phyloP scores from a whole-genome alignment of 2,113 vertebrate species.

The Dasyprocta punctata region DNA sequence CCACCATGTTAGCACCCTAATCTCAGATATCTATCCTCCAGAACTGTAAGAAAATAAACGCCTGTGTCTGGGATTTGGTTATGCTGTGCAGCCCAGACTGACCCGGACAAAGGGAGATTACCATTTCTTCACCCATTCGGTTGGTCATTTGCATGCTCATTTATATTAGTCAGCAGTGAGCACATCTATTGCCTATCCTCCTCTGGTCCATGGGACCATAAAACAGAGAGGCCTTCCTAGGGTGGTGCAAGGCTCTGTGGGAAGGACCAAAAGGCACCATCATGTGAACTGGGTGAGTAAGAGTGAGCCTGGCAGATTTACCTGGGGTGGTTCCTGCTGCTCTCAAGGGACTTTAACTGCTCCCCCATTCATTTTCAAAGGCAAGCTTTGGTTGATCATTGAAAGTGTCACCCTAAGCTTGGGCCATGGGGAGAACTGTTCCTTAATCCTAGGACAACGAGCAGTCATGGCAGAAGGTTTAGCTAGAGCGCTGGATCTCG shows the following conservation, averaged over 20 bases:
- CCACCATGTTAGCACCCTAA: neutral
- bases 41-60: neutral
- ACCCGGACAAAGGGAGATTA: neutral
- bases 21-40: neutral
- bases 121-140: neutral
- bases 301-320: neutral
- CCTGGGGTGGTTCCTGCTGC: no score
- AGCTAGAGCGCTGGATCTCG: neutral
- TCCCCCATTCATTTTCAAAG: neutral
- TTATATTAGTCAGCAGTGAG: neutral
- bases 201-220: neutral
- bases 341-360: neutral
- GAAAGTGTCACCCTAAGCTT: neutral
- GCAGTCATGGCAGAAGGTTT: neutral
- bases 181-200: neutral
- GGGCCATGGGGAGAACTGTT: rapidly evolving
- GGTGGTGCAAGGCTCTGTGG: neutral
- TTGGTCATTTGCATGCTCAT: neutral
- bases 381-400: neutral
- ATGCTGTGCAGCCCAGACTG: neutral
- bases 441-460: neutral
- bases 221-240: neutral
- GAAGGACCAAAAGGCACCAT: neutral
- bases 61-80: neutral
- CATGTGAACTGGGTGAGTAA: neutral